Evolutionary conservation across 92 coral and sea anemone species (phyloP).

Genomic region (Siderastrea siderea): DNA sequence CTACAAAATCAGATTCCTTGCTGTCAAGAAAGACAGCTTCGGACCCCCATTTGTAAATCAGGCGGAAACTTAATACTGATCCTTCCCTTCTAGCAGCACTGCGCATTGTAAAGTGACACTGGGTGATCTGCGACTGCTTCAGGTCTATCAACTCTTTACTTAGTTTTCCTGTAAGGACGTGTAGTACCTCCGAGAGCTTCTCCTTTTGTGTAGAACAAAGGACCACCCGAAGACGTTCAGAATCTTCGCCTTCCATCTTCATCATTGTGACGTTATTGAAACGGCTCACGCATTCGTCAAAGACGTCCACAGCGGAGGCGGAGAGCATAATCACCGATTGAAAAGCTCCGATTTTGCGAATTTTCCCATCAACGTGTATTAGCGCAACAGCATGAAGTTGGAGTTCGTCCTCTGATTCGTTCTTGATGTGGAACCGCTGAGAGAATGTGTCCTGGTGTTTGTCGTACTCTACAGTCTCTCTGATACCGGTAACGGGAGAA

Average conservation of each 20-base stretch:
- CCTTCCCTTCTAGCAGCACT: background rate
- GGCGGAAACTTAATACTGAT: background rate
- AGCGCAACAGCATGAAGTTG: background rate
- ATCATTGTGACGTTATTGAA: background rate
- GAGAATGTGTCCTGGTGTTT: background rate
- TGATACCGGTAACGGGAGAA: background rate
- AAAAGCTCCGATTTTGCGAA: background rate
- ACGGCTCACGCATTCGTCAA: background rate
- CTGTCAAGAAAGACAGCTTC: slow-evolving; percentile 9
- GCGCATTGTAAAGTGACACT: background rate
- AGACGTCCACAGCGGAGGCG: background rate
- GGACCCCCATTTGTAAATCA: slow-evolving; percentile 30
- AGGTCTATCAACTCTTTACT: background rate
- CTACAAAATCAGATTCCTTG: background rate
- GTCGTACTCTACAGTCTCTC: background rate
- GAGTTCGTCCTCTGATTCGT: background rate
- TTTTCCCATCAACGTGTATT: background rate
- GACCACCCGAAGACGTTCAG: background rate
- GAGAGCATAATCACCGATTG: background rate
- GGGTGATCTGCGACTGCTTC: background rate
- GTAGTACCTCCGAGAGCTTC: background rate
- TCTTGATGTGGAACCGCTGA: background rate
- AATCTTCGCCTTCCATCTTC: background rate
- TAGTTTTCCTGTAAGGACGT: background rate
- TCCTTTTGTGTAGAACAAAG: slow-evolving; percentile 12